Base-by-base conservation (phyloP, 2,888 invertebrate genomes). In the Eupithecia abbreviata region DNA sequence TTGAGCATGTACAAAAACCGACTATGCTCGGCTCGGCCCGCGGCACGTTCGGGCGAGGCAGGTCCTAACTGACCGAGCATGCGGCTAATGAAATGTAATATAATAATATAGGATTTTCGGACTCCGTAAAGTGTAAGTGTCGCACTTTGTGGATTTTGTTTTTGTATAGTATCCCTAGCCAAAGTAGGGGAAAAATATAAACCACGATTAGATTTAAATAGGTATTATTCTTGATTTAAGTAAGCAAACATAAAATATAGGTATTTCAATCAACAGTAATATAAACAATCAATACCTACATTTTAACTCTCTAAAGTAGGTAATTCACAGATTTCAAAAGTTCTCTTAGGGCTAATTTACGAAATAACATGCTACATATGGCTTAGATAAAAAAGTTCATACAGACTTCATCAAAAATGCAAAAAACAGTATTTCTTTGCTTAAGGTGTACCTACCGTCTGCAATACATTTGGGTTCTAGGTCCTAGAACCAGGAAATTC, bases 181-280 rank as follows among this genome's bases (percentile, higher is more conserved):
- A 18, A n/a, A 66, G 66, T 0, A 4, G 18, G 66, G 0, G 41
- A 2, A 65, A 65, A 42, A 66, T 30, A 42, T 15, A 66, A 42
- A 66, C 66, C 66, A 42, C 66, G 42, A 13, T 15, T 66, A 42
- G 3, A 42, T 66, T 66, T 42, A 42, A 73, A 58, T 71, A 42
- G 55, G 49, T 66, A 41, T 68, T 58, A 49, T 72, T 76, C 55
- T 65, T 30, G 62, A 41, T 70, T 68, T 55, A 71, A 58, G 43
- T 13, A 41, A 69, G 58, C 67, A 75, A 75, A 72, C 67, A 42
- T 67, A 71, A 71, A n/a, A 68, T 75, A 71, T 71, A 62, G 45
- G 30, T 41, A 18, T 18, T 58, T 66, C 66, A 15, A 43, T 43
- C 55, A 71, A 71, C 71, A 58, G 43, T 66, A 62, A 66, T 66